Conservation (phyloP, 2,113 vertebrate genomes). For the Chiloscyllium plagiosum region DNA sequence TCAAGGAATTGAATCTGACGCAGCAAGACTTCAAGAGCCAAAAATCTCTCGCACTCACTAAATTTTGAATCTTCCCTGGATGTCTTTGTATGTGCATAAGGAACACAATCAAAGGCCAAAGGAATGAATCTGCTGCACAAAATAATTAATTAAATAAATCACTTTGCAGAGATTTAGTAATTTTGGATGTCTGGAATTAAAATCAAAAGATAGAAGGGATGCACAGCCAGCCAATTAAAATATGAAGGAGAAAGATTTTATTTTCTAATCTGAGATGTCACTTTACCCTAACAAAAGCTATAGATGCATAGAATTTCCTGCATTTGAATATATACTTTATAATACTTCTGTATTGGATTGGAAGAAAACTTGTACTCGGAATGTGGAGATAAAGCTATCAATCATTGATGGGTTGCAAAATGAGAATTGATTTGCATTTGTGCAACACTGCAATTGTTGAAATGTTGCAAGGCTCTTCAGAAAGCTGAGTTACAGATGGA, state of each 20-base stretch:
- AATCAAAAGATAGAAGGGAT: neutral
- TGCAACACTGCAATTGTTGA: too few species aligned
- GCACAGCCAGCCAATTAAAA: neutral
- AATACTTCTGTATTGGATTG: too few species aligned
- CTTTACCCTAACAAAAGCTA: neutral
- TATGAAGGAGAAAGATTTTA: neutral
- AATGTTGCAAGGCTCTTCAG: too few species aligned
- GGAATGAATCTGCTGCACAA: neutral
- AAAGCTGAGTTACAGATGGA: too few species aligned
- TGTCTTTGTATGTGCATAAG: neutral
- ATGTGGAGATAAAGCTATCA: too few species aligned
- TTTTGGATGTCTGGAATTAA: neutral
- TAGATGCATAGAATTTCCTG: neutral
- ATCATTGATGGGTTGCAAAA: too few species aligned
- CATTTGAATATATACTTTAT: neutral
- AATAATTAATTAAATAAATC: neutral
- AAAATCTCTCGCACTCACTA: neutral
- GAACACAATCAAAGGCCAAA: neutral
- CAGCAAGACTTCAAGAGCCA: conserved; percentile 1
- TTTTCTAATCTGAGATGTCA: neutral
- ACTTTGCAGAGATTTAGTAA: neutral
- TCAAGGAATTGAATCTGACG: conserved; percentile 17
- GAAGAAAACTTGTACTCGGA: too few species aligned
- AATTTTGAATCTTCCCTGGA: neutral
- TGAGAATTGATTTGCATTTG: too few species aligned